A percentile compares a stretch with the other conserved stretches of the same genome.
These are phyloP conservation scores for Meleagris gallopavo DNA, from an alignment of 2,113 vertebrate species.

Conservation along the genomic window DNA sequence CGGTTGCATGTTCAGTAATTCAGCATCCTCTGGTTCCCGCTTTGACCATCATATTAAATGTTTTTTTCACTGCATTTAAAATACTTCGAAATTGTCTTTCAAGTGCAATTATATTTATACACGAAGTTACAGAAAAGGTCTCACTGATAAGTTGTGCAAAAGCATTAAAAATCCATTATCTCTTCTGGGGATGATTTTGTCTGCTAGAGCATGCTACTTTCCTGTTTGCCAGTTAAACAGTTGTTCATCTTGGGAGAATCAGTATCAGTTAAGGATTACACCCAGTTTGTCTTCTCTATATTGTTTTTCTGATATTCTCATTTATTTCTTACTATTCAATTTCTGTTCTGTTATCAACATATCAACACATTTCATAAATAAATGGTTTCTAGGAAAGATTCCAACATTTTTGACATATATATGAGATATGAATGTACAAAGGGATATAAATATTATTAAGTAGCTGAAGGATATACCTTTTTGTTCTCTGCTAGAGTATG, in stretches of 20 bases:
- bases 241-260: not conserved
- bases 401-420: not conserved
- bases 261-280: not conserved
- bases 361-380: not conserved
- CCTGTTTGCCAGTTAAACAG: not conserved
- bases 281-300: not conserved
- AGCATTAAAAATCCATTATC: not conserved
- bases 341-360: not conserved
- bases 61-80: not conserved
- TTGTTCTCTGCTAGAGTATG: not conserved
- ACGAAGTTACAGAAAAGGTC: not conserved
- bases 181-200: not conserved
- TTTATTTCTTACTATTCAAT: not conserved
- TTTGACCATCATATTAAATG: not conserved
- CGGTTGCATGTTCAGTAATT: not conserved
- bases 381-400: not conserved
- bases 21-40: not conserved
- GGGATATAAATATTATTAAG: not conserved
- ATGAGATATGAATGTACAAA: not conserved
- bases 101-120: not conserved
- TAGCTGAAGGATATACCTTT: not conserved
- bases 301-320: not conserved
- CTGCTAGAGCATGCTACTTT: not conserved
- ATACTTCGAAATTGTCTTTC: not conserved
- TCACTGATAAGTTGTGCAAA: not conserved